Conservation (phyloP, 2,797 vertebrate species). For the Pipistrellus kuhlii region DNA sequence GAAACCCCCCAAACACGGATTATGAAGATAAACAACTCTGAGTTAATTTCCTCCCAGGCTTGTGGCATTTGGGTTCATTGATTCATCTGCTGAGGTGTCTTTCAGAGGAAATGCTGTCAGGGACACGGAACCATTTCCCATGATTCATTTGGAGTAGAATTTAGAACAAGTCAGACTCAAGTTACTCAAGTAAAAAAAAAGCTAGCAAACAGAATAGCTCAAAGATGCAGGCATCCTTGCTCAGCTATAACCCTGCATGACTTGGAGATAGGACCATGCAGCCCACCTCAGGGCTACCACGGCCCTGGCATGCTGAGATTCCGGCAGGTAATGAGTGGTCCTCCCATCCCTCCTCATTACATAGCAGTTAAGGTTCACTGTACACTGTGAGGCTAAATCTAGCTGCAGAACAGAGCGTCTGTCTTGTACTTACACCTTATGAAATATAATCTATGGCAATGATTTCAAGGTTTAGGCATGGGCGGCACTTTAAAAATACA, state of each 20-base stretch:
- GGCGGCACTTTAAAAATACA: neutral
- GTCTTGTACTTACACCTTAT: neutral
- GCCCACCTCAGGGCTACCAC: accelerated
- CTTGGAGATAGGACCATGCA: neutral
- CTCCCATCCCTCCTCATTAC: neutral
- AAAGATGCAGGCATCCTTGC: neutral
- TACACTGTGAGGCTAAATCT: neutral
- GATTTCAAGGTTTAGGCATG: neutral
- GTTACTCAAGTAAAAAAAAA: neutral
- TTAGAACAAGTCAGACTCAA: neutral
- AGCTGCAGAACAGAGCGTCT: neutral
- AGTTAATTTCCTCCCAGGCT: neutral
- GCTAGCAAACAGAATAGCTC: neutral
- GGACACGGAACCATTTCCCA: neutral
- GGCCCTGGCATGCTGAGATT: neutral
- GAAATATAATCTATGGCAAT: neutral
- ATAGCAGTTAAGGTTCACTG: neutral
- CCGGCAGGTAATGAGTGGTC: neutral
- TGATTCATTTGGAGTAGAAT: neutral
- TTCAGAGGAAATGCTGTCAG: slow-evolving; percentile 9
- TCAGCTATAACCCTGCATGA: neutral
- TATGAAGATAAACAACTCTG: slow-evolving; percentile 36
- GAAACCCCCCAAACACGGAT: slow-evolving; percentile 35
- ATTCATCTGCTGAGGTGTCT: neutral
- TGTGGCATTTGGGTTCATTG: slow-evolving; percentile 54